Evolutionary conservation across 2,113 vertebrate genomes (phyloP).

Genomic region (Oophaga pumilio): DNA sequence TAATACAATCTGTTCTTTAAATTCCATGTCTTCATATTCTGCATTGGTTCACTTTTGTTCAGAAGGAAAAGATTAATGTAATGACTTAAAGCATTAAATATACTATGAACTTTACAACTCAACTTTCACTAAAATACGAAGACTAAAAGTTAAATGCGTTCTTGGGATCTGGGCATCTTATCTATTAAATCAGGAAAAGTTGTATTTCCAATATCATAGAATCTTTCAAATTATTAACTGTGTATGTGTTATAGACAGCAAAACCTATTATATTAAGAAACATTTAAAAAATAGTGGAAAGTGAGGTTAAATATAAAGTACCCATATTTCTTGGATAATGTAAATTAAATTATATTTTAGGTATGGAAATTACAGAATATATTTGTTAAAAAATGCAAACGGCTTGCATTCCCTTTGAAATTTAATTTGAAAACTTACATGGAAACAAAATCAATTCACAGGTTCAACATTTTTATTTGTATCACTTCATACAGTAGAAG

Average conservation of each 20-base stretch:
- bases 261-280: background rate
- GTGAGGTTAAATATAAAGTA: background rate
- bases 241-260: background rate
- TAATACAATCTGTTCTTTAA: constrained; percentile 17
- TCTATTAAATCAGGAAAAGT: background rate
- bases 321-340: background rate
- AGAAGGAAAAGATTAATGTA: constrained; percentile 12
- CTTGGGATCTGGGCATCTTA: background rate
- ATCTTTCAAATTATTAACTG: background rate
- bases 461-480: no score
- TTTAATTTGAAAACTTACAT: no score
- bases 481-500: no score
- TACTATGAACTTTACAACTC: constrained; percentile 19
- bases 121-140: background rate
- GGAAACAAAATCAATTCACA: no score
- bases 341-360: background rate
- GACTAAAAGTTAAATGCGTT: background rate
- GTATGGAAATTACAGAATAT: no score
- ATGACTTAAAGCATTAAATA: constrained; percentile 12
- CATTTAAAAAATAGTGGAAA: background rate
- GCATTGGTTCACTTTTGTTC: constrained; percentile 16
- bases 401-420: no score
- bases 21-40: constrained; percentile 4
- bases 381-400: no score
- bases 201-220: background rate